Evolutionary conservation across 2,113 vertebrate species (phyloP), one percentile per base, ranked within the genome.

Genomic region (Oryzias melastigma): DNA sequence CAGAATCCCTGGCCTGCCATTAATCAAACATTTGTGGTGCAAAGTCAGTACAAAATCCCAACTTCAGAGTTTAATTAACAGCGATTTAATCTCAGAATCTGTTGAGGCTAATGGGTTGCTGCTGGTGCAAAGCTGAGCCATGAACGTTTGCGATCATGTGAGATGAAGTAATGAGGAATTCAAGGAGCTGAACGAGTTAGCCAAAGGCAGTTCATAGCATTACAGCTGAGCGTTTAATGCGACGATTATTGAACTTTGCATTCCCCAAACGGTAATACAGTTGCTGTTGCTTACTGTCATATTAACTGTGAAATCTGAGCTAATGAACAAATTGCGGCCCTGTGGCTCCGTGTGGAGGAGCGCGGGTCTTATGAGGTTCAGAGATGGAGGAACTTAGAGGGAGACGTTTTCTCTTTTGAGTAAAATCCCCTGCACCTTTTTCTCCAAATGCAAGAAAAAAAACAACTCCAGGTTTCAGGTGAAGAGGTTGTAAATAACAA

Each of bases 41-140:
- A 24, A 5, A 56, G 40, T 51, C 56, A 47, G 5, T 27, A 35
- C 29, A 58, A 58, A 62, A 64, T 57, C 47, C 63, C 3, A 19
- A 44, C 44, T 54, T 57, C 56, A 20, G 57, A 35, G 58, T 75
- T 65, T 43, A 66, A 66, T 67, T 72, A 75, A 75, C 70, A 71
- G 53, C 72, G 68, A 73, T 85, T 69, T 67, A 57, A 82, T 85
- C 68, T 69, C 49, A 55, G 84, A 81, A 83, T 78, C 83, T 74
- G 62, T 45, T 46, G 51, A 44, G 45, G 51, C 75, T 75, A 65
- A 80, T 65, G 58, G 44, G 58, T 70, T 47, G 49, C 62, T 66
- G 71, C 45, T 61, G 25, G 45, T 66, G 58, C 59, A 58, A 18
- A 61, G 61, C 62, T 52, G 66, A 75, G 70, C 61, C 66, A 4